These are phyloP conservation scores for Desmodus rotundus DNA, from an alignment of 2,113 vertebrate genomes.

Conservation along the genomic window DNA sequence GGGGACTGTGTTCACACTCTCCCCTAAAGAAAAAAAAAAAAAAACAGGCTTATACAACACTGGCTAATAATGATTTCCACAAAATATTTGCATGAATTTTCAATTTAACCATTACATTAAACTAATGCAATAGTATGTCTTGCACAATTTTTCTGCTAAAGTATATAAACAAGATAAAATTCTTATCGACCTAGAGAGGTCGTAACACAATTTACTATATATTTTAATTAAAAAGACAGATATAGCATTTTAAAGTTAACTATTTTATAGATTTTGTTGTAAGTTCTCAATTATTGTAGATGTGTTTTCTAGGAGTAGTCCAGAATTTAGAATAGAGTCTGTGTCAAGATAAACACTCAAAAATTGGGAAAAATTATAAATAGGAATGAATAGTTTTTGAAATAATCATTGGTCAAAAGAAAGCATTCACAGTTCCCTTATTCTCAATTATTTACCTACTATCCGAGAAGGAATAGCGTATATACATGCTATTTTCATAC, in stretches of 20 bases:
- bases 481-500: not conserved
- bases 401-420: not conserved
- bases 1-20: too few relatives aligned
- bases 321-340: not conserved
- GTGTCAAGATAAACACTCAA: not conserved
- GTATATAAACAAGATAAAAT: not conserved
- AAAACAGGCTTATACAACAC: not conserved
- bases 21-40: not conserved
- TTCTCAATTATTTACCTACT: not conserved
- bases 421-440: not conserved
- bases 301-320: not conserved
- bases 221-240: not conserved
- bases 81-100: not conserved
- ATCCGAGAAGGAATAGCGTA: not conserved
- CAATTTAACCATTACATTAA: not conserved
- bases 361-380: not conserved
- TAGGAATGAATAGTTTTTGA: not conserved
- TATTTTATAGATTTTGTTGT: not conserved
- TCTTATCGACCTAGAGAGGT: not conserved
- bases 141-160: not conserved
- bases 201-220: not conserved
- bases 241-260: not conserved
- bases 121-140: not conserved
- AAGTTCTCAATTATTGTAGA: not conserved
- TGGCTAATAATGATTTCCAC: not conserved